Evolutionary conservation across 2,113 vertebrate genomes (phyloP), one percentile per base, ranked within the genome.

Genomic region (Hypomesus transpacificus): DNA sequence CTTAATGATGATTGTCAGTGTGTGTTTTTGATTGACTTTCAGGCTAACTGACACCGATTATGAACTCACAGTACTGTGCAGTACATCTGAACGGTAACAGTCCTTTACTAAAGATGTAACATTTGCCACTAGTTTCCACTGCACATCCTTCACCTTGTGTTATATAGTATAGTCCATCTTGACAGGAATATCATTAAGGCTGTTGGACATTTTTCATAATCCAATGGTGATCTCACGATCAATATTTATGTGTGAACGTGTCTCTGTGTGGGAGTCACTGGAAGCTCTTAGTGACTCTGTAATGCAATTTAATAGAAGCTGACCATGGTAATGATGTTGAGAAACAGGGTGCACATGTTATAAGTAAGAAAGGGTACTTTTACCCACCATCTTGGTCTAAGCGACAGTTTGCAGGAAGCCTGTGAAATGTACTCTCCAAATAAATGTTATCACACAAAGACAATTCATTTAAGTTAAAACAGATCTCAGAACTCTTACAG

Each of bases 241-340:
- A 69, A 86, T 89, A 85, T 22, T 39, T 18, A 24, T 3, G 21
- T 18, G 22, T 61, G 58, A 5, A 11, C 62, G 39, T 26, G 46
- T 53, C 50, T 52, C 50, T 52, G 22, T 52, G 26, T 62, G 60
- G 21, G 14, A 8, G 60, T 26, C 54, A 59, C 2, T 6, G 13
- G 73, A 77, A 53, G 67, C 74, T 69, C 71, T 79, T 82, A 74
- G 76, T 77, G 70, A 68, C 28, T 69, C 72, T 75, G 67, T 82
- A 78, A 85, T 80, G 79, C 73, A 82, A 80, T 87, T 85, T 82
- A 81, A 84, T 85, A 82, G 67, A 74, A 75, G 83, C 78, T 82
- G 75, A 76, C 80, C 78, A 79, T 73, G 70, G 76, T 82, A 84
- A 85, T 84, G 80, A 84, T 68, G 64, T 46, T 53, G 31, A 80